Conservation (phyloP, 2,113 vertebrate genomes). For the Platichthys stellatus region DNA sequence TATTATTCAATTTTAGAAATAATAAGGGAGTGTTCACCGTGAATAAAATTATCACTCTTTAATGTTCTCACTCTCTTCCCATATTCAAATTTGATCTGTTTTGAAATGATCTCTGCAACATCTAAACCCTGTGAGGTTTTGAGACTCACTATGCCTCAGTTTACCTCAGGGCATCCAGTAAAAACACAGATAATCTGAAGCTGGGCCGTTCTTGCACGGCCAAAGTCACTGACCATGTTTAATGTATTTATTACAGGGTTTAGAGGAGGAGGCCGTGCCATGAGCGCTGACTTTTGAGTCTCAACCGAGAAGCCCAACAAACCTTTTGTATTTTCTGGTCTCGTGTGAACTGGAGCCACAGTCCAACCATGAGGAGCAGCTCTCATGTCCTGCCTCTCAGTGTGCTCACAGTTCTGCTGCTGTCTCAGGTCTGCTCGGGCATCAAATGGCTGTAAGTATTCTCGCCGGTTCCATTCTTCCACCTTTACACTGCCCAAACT, state of each 20-base stretch:
- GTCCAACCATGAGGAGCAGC: slow-evolving; percentile 79
- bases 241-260: slow-evolving; percentile 49
- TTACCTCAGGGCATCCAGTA: not conserved
- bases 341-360: slow-evolving; percentile 51
- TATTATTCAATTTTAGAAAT: not conserved
- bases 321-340: slow-evolving; percentile 42
- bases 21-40: not conserved
- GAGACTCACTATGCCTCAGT: no score
- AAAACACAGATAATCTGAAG: not conserved
- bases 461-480: not conserved
- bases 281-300: slow-evolving; percentile 71
- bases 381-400: slow-evolving; percentile 80
- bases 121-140: not conserved
- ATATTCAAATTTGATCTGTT: not conserved
- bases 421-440: slow-evolving; percentile 89
- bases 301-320: slow-evolving; percentile 48
- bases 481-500: slow-evolving; percentile 4
- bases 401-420: slow-evolving; percentile 88
- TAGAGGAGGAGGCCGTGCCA: slow-evolving; percentile 52
- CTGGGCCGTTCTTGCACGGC: not conserved
- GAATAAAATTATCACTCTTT: not conserved
- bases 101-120: not conserved
- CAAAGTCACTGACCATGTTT: slow-evolving; percentile 5
- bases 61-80: not conserved
- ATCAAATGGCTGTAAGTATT: slow-evolving; percentile 99